These are phyloP conservation scores for Eupeodes luniger DNA, from an alignment of 2,888 invertebrate genomes.

Conservation along the genomic window DNA sequence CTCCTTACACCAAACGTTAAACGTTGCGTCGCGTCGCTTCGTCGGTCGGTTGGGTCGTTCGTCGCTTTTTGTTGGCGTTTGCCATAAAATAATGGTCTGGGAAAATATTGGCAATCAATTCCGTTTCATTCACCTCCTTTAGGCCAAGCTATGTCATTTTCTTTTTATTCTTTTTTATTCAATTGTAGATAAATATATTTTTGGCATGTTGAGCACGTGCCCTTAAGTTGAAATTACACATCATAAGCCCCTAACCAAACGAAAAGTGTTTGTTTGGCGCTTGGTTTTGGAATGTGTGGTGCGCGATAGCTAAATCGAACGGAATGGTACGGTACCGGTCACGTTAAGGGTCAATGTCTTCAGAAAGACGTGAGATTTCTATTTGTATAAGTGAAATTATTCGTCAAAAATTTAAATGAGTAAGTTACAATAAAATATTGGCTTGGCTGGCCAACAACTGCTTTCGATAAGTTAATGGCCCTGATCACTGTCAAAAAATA, in stretches of 20 bases:
- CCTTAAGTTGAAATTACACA: constrained; percentile 46
- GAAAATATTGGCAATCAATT: constrained; percentile 58
- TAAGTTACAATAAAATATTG: background rate
- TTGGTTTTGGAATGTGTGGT: constrained; percentile 10
- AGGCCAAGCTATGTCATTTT: constrained; percentile 19
- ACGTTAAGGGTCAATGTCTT: constrained; percentile 60
- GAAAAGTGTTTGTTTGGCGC: constrained; percentile 10
- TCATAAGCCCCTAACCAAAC: background rate
- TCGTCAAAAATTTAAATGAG: constrained; percentile 7
- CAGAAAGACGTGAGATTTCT: constrained; percentile 66
- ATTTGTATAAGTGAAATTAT: constrained; percentile 45
- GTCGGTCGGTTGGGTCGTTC: background rate
- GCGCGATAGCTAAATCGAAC: constrained; percentile 39
- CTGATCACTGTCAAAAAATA: constrained; percentile 31
- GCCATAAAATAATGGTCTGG: constrained; percentile 45
- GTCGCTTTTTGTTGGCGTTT: background rate
- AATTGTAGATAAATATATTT: background rate
- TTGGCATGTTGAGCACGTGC: constrained; percentile 67
- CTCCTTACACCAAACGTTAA: background rate
- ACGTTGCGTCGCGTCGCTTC: too few relatives aligned
- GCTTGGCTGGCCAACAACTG: constrained; percentile 7
- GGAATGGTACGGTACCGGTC: constrained; percentile 25
- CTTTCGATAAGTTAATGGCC: constrained; percentile 60
- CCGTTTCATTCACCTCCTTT: constrained; percentile 53
- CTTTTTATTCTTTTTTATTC: background rate